Evolutionary conservation across 2,113 vertebrate species (phyloP).

Genomic region (Butorides virescens): DNA sequence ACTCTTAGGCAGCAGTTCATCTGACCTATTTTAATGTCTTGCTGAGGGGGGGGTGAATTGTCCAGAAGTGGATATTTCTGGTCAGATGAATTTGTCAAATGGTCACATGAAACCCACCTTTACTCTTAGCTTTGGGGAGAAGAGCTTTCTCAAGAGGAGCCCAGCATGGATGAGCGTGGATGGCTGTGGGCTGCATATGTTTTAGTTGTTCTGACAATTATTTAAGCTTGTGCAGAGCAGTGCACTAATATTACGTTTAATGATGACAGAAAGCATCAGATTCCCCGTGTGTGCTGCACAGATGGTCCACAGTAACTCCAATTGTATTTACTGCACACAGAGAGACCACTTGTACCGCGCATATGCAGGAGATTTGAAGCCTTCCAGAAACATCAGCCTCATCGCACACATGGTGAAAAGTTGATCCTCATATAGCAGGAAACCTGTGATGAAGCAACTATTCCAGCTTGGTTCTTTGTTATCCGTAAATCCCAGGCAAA

Average conservation of each 20-base stretch:
- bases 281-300: slow-evolving; percentile 19
- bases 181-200: background rate
- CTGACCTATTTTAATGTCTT: background rate
- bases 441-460: slow-evolving; percentile 2
- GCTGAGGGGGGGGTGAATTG: background rate
- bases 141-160: background rate
- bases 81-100: background rate
- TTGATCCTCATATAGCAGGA: slow-evolving; percentile 15
- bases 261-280: slow-evolving; percentile 12
- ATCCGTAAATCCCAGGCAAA: background rate
- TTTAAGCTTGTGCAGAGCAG: background rate
- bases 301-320: background rate
- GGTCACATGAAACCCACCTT: background rate
- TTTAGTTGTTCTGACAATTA: background rate
- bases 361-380: background rate
- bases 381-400: slow-evolving; percentile 10
- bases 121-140: background rate
- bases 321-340: background rate
- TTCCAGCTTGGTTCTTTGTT: slow-evolving; percentile 27
- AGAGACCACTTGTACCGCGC: background rate
- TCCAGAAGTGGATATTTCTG: background rate
- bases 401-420: background rate
- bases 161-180: background rate
- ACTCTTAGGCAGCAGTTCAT: background rate
- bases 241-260: background rate